Percentiles rank a stretch among this genome's conserved stretches.
Evolutionary conservation across 2,797 vertebrate genomes (phyloP).

Genomic region (Aeoliscus strigatus): DNA sequence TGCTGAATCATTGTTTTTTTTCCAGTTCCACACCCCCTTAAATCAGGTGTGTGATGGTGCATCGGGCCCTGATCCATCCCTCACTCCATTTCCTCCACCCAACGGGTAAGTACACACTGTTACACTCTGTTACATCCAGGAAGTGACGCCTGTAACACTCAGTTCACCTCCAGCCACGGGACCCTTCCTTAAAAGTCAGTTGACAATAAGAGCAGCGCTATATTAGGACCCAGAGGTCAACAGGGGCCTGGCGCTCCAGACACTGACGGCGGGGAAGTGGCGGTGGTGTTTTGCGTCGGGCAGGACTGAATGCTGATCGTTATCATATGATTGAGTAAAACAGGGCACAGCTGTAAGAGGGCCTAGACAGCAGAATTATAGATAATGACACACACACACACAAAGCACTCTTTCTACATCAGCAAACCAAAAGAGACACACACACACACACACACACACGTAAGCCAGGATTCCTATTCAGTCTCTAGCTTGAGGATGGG

Average conservation of each 20-base stretch:
- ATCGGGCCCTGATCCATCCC: slow-evolving; percentile 38
- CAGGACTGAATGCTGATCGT: slow-evolving; percentile 17
- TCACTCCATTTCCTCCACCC: slow-evolving; percentile 34
- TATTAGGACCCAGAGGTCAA: slow-evolving; percentile 41
- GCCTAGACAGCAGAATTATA: slow-evolving; percentile 15
- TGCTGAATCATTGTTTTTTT: slow-evolving; percentile 54
- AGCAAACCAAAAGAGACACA: slow-evolving; percentile 1
- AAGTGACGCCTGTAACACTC: slow-evolving; percentile 27
- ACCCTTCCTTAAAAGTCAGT: slow-evolving; percentile 5
- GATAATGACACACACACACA: slow-evolving; percentile 8
- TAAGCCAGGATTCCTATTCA: not conserved
- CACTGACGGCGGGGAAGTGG: slow-evolving; percentile 5
- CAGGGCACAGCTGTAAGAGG: slow-evolving; percentile 17
- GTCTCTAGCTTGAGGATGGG: too few species aligned
- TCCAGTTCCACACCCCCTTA: slow-evolving; percentile 10
- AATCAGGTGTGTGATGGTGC: slow-evolving; percentile 10
- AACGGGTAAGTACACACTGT: slow-evolving; percentile 32
- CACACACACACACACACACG: slow-evolving; percentile 8
- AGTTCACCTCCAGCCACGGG: slow-evolving; percentile 8
- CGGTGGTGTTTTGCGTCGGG: slow-evolving; percentile 20
- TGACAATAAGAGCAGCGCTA: slow-evolving; percentile 22
- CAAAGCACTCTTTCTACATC: slow-evolving; percentile 11
- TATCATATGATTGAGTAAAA: slow-evolving; percentile 46
- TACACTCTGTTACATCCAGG: slow-evolving; percentile 35
- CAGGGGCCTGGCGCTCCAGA: slow-evolving; percentile 24